Percentiles rank a stretch among this genome's conserved stretches.
These are phyloP conservation scores for Embiotoca jacksoni DNA, from an alignment of 2,113 vertebrate species.

Conservation along the genomic window DNA sequence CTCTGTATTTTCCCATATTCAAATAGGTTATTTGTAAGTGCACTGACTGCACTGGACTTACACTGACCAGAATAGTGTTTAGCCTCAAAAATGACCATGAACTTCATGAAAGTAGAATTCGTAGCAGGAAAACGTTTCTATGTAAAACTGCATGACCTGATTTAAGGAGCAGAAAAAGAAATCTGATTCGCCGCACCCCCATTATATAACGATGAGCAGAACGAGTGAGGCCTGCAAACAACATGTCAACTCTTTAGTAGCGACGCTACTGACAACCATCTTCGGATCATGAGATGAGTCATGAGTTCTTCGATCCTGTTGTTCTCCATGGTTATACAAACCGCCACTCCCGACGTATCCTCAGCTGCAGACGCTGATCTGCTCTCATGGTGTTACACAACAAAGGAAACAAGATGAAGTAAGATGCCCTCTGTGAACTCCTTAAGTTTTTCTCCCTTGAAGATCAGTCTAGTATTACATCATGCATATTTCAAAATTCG, in stretches of 20 bases:
- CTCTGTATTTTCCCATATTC: neutral
- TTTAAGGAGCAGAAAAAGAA: neutral
- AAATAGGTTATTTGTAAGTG: neutral
- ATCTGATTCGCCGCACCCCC: neutral
- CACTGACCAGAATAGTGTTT: too few relatives aligned
- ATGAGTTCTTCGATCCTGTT: conserved; percentile 13
- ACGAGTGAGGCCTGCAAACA: neutral
- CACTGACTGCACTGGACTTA: too few relatives aligned
- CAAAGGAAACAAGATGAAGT: conserved; percentile 21
- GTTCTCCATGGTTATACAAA: neutral
- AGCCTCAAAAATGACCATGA: too few relatives aligned
- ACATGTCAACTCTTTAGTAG: neutral
- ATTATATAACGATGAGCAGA: neutral
- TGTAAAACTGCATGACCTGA: too few relatives aligned
- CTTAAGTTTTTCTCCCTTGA: neutral
- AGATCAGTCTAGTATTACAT: conserved; percentile 15
- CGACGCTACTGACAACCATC: neutral
- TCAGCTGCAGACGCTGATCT: neutral
- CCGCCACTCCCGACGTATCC: neutral
- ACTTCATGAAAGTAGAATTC: neutral
- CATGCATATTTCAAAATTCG: conserved; percentile 22
- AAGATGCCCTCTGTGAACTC: neutral
- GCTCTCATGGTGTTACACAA: conserved; percentile 21
- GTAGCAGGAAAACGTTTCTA: neutral
- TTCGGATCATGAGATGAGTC: conserved; percentile 43